phyloP scores from a whole-genome alignment of 2,888 invertebrate genomes.

The Drosophila mimica region DNA sequence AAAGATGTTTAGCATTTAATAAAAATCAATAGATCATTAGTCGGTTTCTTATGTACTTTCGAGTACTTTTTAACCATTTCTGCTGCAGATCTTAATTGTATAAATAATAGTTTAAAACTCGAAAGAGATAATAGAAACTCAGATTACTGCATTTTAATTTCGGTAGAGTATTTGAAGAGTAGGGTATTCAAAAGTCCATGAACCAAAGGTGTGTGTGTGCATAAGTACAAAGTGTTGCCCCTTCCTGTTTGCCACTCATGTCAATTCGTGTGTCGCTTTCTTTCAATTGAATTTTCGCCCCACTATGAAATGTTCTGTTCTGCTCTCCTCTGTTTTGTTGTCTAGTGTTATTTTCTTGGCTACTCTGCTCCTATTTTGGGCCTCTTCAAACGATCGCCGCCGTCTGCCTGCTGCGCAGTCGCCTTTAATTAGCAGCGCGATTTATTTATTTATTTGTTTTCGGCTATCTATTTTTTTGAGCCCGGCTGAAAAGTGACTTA shows the following conservation, averaged over 20 bases:
- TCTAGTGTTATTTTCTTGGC: slow-evolving; percentile 28
- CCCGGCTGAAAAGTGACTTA: slow-evolving; percentile 50
- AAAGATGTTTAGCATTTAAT: not conserved
- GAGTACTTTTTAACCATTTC: not conserved
- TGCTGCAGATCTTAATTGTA: not conserved
- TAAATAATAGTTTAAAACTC: not conserved
- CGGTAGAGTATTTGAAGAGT: not conserved
- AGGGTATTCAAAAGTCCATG: slow-evolving; percentile 33
- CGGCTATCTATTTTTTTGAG: slow-evolving; percentile 47
- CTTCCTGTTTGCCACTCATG: slow-evolving; percentile 64
- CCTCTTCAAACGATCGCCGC: slow-evolving; percentile 61
- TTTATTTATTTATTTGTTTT: slow-evolving; percentile 70
- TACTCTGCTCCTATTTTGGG: slow-evolving; percentile 62
- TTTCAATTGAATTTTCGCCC: slow-evolving; percentile 71
- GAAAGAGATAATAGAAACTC: not conserved
- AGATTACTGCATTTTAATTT: not conserved
- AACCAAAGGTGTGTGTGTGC: fast-evolving
- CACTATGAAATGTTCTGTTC: slow-evolving; percentile 26
- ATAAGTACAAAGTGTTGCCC: slow-evolving; percentile 34
- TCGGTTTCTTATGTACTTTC: not conserved
- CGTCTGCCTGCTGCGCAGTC: slow-evolving; percentile 34
- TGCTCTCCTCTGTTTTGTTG: slow-evolving; percentile 25
- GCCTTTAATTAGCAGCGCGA: slow-evolving; percentile 77
- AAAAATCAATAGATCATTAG: not conserved
- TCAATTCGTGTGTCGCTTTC: slow-evolving; percentile 74